A percentile compares a stretch with the other conserved stretches of the same genome.
phyloP scores from a whole-genome alignment of 2,797 vertebrate species.

The Coreius guichenoti region DNA sequence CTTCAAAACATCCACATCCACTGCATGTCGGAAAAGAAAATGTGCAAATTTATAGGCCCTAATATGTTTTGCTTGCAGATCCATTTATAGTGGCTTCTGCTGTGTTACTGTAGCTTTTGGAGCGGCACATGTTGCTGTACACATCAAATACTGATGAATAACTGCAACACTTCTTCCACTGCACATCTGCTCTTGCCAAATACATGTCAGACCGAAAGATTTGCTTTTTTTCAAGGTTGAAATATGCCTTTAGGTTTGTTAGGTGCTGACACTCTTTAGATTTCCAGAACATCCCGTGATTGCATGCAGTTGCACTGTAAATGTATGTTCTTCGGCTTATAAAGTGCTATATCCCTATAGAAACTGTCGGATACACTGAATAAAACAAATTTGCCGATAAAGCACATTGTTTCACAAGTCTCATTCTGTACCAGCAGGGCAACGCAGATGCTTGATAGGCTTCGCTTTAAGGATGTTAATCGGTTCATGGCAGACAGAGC shows the following conservation, averaged over 20 bases:
- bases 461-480: constrained; percentile 43
- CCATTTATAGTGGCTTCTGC: constrained; percentile 31
- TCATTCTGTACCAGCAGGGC: constrained; percentile 4
- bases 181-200: not conserved
- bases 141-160: constrained; percentile 29
- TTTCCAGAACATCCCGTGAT: not conserved
- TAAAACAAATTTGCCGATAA: constrained; percentile 6
- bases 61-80: constrained; percentile 47
- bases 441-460: constrained; percentile 11
- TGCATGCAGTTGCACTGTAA: not conserved
- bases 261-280: constrained; percentile 15
- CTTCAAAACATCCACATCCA: constrained; percentile 53
- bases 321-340: not conserved
- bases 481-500: constrained; percentile 31
- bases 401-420: constrained; percentile 5
- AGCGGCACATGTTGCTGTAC: constrained; percentile 10
- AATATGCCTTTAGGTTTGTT: constrained; percentile 21
- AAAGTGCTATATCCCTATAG: not conserved
- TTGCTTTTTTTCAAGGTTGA: constrained; percentile 11
- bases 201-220: not conserved
- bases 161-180: constrained; percentile 2
- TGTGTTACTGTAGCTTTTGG: constrained; percentile 38
- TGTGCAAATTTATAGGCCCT: constrained; percentile 42
- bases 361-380: not conserved
- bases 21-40: constrained; percentile 34